phyloP scores from a whole-genome alignment of 2,888 invertebrate genomes.

The Priocnemis perturbator region DNA sequence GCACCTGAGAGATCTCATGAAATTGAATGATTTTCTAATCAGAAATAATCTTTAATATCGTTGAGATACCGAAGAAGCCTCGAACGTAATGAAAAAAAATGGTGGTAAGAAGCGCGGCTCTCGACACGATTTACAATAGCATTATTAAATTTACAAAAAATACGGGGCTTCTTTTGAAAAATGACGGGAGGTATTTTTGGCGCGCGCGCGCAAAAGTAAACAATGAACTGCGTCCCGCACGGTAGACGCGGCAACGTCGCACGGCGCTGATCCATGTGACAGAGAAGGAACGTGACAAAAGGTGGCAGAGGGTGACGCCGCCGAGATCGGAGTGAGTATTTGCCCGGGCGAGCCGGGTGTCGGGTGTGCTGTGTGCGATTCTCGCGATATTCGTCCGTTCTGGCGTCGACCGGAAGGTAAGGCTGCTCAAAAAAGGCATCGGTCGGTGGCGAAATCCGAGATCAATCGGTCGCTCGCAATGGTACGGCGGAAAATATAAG shows the following conservation, averaged over 20 bases:
- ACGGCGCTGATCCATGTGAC: conserved; percentile 71
- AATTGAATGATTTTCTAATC: too few species aligned
- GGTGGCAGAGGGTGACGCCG: conserved; percentile 73
- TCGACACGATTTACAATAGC: background rate
- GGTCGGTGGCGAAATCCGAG: conserved; percentile 9
- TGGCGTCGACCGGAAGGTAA: conserved; percentile 56
- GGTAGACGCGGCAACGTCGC: conserved; percentile 65
- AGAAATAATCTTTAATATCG: too few species aligned
- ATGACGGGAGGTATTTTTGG: conserved; percentile 39
- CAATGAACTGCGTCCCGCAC: conserved; percentile 47
- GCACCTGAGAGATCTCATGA: too few species aligned
- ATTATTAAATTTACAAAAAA: background rate
- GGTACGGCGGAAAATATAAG: conserved; percentile 5
- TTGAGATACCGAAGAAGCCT: too few species aligned
- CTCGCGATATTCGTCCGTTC: conserved; percentile 45
- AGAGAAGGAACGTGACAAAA: conserved; percentile 74
- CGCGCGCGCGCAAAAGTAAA: conserved; percentile 62
- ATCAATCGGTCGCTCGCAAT: conserved; percentile 4
- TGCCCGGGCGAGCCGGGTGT: conserved; percentile 72
- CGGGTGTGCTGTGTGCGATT: conserved; percentile 58
- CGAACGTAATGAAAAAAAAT: too few species aligned
- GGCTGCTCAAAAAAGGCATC: conserved; percentile 29
- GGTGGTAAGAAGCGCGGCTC: too few species aligned
- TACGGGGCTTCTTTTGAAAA: conserved; percentile 11
- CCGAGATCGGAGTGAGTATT: conserved; percentile 69